phyloP scores from a whole-genome alignment of 2,888 invertebrate species.

The Pheosia tremula region DNA sequence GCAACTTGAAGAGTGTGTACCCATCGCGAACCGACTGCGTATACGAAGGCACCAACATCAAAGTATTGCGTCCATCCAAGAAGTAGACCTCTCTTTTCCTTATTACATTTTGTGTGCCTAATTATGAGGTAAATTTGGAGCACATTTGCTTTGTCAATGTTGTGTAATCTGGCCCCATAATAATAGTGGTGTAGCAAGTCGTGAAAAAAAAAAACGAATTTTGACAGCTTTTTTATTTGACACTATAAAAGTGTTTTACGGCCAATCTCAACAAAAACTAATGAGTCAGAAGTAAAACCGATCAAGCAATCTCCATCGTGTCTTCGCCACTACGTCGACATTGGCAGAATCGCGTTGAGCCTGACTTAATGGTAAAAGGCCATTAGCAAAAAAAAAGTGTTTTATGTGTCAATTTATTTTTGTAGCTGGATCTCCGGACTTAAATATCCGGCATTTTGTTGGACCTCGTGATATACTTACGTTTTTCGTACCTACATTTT shows the following conservation, averaged over 20 bases:
- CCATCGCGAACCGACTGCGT: slow-evolving; percentile 90
- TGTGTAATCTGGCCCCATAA: neutral
- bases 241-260: neutral
- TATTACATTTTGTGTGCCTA: slow-evolving; percentile 5
- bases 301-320: no score
- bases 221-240: neutral
- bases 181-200: neutral
- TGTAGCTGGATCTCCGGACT: neutral
- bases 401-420: neutral
- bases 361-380: no score
- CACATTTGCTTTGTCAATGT: neutral
- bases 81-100: slow-evolving; percentile 52
- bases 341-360: no score
- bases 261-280: no score
- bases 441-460: neutral
- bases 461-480: neutral
- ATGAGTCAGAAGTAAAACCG: no score
- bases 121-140: neutral
- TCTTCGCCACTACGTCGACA: no score
- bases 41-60: slow-evolving; percentile 75
- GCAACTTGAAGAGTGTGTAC: slow-evolving; percentile 90
- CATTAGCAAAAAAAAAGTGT: neutral
- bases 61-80: slow-evolving; percentile 63
- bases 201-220: no score
- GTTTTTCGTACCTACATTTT: neutral